These are phyloP conservation scores for Ibycter americanus DNA, from an alignment of 2,797 vertebrate species.

Conservation along the genomic window DNA sequence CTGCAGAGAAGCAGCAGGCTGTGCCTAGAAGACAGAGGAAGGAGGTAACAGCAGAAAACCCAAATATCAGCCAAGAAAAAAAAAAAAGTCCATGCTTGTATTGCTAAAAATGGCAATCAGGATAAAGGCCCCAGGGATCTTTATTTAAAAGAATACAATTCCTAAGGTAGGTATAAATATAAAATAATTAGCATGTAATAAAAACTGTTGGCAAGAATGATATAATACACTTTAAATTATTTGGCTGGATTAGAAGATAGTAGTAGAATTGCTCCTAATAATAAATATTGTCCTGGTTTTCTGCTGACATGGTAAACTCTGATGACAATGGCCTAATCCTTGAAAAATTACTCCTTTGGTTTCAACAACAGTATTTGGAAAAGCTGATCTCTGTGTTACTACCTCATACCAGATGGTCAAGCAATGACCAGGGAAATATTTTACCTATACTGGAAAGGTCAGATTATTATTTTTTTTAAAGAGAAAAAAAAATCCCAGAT, in stretches of 20 bases:
- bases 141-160: not conserved
- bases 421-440: not conserved
- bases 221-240: not conserved
- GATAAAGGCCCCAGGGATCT: not conserved
- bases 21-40: not conserved
- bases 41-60: not conserved
- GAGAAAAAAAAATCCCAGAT: not conserved
- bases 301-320: not conserved
- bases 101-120: not conserved
- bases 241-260: not conserved
- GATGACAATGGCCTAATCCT: not conserved
- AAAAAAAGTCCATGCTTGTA: not conserved
- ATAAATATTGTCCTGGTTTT: not conserved
- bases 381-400: not conserved
- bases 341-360: not conserved
- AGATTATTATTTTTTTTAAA: not conserved
- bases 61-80: not conserved
- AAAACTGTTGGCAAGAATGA: not conserved
- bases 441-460: not conserved
- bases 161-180: constrained; percentile 23
- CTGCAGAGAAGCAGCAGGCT: not conserved
- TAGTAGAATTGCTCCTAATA: not conserved
- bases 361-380: not conserved
- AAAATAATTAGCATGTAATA: not conserved
- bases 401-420: not conserved